These are phyloP conservation scores for Fissipunctia ypsillon DNA, from an alignment of 2,888 invertebrate genomes.

Conservation along the genomic window DNA sequence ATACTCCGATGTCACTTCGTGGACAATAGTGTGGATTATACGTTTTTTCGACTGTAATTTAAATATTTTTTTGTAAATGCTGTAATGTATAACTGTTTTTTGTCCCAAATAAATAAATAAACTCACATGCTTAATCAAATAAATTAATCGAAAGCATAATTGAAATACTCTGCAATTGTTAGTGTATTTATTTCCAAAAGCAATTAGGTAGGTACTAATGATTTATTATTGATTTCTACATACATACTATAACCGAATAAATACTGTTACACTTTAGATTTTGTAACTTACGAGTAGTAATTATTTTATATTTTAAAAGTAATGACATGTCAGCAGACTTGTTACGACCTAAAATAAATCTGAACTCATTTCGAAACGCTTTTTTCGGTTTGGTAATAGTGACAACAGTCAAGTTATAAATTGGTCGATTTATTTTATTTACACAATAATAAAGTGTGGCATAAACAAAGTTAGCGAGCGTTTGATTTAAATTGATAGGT, in stretches of 20 bases:
- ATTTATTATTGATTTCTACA: slow-evolving; percentile 20
- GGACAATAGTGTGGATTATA: no score
- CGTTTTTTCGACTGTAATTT: no score
- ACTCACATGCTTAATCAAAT: neutral
- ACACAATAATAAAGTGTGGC: slow-evolving; percentile 11
- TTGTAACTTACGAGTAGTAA: slow-evolving; percentile 34
- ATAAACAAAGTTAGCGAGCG: neutral
- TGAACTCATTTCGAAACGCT: slow-evolving; percentile 52
- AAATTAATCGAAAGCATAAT: neutral
- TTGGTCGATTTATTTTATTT: slow-evolving; percentile 6
- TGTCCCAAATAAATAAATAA: no score
- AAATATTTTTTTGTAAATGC: no score
- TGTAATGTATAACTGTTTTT: no score
- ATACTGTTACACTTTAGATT: slow-evolving; percentile 31
- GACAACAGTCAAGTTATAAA: slow-evolving; percentile 11
- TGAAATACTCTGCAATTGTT: neutral
- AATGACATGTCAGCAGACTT: slow-evolving; percentile 42
- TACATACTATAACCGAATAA: neutral
- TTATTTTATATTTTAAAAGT: slow-evolving; percentile 43
- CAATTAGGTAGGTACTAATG: neutral
- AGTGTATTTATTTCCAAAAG: slow-evolving; percentile 14
- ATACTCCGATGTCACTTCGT: no score
- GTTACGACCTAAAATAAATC: slow-evolving; percentile 43
- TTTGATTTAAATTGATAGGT: neutral
- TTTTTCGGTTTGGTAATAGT: slow-evolving; percentile 37